Conservation (phyloP, 2,113 vertebrate genomes). For the Anolis carolinensis region DNA sequence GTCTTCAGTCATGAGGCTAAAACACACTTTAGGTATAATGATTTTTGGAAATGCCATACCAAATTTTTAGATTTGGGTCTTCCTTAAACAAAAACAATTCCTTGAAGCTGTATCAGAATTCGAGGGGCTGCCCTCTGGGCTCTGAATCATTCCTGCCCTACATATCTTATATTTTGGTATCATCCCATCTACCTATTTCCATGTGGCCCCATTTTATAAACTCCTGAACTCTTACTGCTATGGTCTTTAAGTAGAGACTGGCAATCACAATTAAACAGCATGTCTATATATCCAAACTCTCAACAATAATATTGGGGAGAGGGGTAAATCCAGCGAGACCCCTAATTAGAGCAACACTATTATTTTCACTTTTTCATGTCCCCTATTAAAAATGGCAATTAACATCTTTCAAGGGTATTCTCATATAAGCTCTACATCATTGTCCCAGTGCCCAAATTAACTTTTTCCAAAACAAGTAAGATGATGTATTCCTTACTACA, state of each 20-base stretch:
- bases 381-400: too few species aligned
- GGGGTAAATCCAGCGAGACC: neutral
- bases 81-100: too few species aligned
- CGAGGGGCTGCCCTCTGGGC: too few species aligned
- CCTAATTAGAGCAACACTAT: neutral
- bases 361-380: too few species aligned
- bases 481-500: slow-evolving; percentile 40
- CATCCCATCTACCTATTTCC: neutral
- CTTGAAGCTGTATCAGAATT: too few species aligned
- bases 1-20: too few species aligned
- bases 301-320: neutral
- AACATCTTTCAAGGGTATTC: neutral
- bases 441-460: neutral
- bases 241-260: neutral
- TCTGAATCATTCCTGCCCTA: too few species aligned
- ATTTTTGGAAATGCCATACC: too few species aligned
- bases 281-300: neutral
- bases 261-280: neutral
- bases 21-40: too few species aligned
- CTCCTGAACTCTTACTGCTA: neutral
- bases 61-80: too few species aligned
- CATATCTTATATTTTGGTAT: neutral
- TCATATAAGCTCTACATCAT: neutral
- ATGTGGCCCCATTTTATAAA: neutral
- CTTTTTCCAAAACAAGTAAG: slow-evolving; percentile 23